A percentile compares a stretch with the other conserved stretches of the same genome.
phyloP scores from a whole-genome alignment of 1,140 invertebrate species.

The Heliothis subflexa region DNA sequence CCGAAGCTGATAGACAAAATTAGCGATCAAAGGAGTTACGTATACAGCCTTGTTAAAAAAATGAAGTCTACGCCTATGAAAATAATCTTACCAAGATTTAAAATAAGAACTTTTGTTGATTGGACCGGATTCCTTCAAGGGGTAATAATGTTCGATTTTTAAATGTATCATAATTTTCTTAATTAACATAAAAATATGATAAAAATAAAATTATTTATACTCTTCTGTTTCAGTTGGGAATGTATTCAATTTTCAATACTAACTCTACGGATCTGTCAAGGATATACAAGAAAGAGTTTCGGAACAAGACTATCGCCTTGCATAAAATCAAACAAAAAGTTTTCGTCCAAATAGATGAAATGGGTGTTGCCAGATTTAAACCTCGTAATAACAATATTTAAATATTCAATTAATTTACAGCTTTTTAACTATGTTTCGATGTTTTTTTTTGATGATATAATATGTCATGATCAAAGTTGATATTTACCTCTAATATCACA shows the following conservation, averaged over 20 bases:
- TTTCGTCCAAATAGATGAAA: constrained; percentile 67
- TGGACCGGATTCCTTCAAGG: constrained; percentile 56
- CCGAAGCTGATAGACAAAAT: constrained; percentile 50
- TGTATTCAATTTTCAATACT: constrained; percentile 59
- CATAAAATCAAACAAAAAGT: constrained; percentile 66
- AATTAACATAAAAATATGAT: too few species aligned
- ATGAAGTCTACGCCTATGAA: constrained; percentile 53
- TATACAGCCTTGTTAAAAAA: constrained; percentile 45
- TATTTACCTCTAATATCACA: too few species aligned
- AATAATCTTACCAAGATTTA: constrained; percentile 62
- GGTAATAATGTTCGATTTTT: constrained; percentile 52
- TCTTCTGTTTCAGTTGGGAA: constrained; percentile 61
- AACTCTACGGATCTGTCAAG: constrained; percentile 55
- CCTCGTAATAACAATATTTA: constrained; percentile 35
- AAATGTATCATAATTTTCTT: background rate
- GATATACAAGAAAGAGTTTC: constrained; percentile 53
- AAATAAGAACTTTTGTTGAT: constrained; percentile 62
- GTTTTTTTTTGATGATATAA: too few species aligned
- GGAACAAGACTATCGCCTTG: constrained; percentile 55
- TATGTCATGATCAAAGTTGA: too few species aligned
- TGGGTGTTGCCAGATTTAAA: constrained; percentile 54
- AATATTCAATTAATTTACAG: background rate
- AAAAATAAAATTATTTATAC: background rate
- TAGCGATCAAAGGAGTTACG: constrained; percentile 40
- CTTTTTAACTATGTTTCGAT: too few species aligned